Evolutionary conservation across 2,113 vertebrate species (phyloP).

Genomic region (Calyptommatus sinebrachiatus): DNA sequence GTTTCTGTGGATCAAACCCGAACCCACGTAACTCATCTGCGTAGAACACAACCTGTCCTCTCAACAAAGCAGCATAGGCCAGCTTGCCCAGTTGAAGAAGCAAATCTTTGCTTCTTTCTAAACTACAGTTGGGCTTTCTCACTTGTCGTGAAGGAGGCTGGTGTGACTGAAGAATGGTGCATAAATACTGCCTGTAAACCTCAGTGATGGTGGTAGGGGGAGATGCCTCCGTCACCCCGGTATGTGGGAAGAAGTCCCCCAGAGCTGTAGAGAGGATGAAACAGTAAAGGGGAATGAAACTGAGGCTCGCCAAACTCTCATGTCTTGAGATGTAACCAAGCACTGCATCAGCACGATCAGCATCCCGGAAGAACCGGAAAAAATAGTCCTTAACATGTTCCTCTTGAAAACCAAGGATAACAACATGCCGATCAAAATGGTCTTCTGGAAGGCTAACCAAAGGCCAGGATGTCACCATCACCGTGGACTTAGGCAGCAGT

Average conservation of each 20-base stretch:
- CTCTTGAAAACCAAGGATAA: slow-evolving; percentile 69
- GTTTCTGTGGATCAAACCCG: slow-evolving; percentile 44
- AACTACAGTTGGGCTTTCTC: neutral
- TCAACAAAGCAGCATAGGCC: slow-evolving; percentile 63
- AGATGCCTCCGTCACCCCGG: neutral
- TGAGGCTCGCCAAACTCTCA: slow-evolving; percentile 63
- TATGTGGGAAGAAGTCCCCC: slow-evolving; percentile 52
- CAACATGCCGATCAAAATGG: slow-evolving; percentile 64
- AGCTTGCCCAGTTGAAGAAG: slow-evolving; percentile 61
- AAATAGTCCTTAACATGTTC: slow-evolving; percentile 66
- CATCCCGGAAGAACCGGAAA: slow-evolving; percentile 64
- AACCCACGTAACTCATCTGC: slow-evolving; percentile 52
- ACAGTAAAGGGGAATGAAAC: slow-evolving; percentile 74
- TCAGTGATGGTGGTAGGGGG: slow-evolving; percentile 69
- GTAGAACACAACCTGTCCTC: slow-evolving; percentile 63
- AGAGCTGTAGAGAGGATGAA: slow-evolving; percentile 70
- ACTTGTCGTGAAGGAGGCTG: slow-evolving; percentile 8
- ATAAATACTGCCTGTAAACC: slow-evolving; percentile 68
- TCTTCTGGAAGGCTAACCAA: slow-evolving; percentile 51
- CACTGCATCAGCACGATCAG: slow-evolving; percentile 49
- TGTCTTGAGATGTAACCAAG: slow-evolving; percentile 61
- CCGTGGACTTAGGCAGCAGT: slow-evolving; percentile 59
- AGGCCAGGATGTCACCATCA: slow-evolving; percentile 67
- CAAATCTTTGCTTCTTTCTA: slow-evolving; percentile 37
- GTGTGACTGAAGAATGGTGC: slow-evolving; percentile 62